Conservation (phyloP, 2,113 vertebrate species). For the Dipodomys spectabilis region DNA sequence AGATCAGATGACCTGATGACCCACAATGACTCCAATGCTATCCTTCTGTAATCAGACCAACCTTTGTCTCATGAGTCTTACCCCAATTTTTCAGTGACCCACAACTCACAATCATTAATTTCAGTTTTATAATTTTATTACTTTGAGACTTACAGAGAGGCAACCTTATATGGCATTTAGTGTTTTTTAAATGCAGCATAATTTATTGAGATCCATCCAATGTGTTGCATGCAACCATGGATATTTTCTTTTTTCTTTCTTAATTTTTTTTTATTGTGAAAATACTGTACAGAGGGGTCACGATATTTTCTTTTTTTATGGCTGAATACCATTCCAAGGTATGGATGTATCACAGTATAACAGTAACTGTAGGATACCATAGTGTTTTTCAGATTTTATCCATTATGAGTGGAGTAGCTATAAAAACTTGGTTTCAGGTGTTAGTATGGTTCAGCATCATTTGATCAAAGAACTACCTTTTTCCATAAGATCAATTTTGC, state of each 20-base stretch:
- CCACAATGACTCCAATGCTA: neutral
- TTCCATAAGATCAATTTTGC: too few species aligned
- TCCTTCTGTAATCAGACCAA: neutral
- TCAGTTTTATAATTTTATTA: slow-evolving; percentile 18
- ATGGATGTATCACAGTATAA: neutral
- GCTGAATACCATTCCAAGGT: neutral
- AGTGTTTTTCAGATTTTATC: slow-evolving; percentile 41
- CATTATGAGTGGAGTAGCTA: slow-evolving; percentile 5
- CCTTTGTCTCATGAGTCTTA: neutral
- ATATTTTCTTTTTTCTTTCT: neutral
- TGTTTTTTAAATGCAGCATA: neutral
- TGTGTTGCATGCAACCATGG: neutral
- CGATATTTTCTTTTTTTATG: neutral
- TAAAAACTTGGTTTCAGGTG: slow-evolving; percentile 50
- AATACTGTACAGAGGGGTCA: too few species aligned
- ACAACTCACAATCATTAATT: neutral
- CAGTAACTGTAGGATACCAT: neutral
- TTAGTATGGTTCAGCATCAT: neutral
- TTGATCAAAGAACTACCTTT: too few species aligned
- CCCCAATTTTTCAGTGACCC: neutral
- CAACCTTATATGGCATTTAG: neutral
- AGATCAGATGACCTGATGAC: neutral
- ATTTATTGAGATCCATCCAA: slow-evolving; percentile 14
- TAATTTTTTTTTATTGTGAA: neutral
- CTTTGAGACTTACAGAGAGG: slow-evolving; percentile 30